Base-by-base conservation (phyloP, 2,888 invertebrate genomes). In the Cremastinae sp. region DNA sequence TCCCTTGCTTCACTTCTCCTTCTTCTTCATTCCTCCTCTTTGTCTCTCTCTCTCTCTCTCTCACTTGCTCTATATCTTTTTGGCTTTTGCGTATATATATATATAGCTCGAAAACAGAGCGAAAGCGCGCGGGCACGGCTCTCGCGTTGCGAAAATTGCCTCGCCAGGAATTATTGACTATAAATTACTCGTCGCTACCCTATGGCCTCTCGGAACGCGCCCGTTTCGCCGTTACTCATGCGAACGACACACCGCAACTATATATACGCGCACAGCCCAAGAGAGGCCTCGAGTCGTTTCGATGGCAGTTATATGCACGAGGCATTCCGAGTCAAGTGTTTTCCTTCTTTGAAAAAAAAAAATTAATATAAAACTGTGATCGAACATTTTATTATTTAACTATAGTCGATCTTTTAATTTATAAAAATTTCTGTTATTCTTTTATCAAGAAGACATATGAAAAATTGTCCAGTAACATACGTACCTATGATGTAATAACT, bases 81-180 rank as follows among this genome's bases (percentile, higher is more conserved):
- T n/a, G n/a, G n/a, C n/a, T n/a, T n/a, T n/a, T n/a, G n/a, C n/a
- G 34, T 56, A 10, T 47, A 56, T 28, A 53, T 47, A 58, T 66
- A 53, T 36, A 45, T 20, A 43, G 59, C 64, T 74, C 69, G 70
- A 62, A 5, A 77, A 64, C 79, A 69, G 68, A 77, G 76, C 66
- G 70, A 58, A 71, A 72, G 61, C 71, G 65, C 79, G 72, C 78
- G 80, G 81, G 82, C 83, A 83, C 81, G 82, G 81, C 84, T 81
- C 78, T 82, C 64, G 81, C 83, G 82, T 84, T 85, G 86, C 81
- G 86, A 86, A 86, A 86, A 86, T 86, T 86, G 85, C 85, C 81
- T 81, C 77, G 81, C 78, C 79, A 84, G 85, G 85, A 86, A 85
- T 86, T 86, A 86, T 86, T 83, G 86, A 85, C 86, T 84, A 86